Evolutionary conservation across 1,140 invertebrate species (phyloP).

Genomic region (Micrasema longulum): DNA sequence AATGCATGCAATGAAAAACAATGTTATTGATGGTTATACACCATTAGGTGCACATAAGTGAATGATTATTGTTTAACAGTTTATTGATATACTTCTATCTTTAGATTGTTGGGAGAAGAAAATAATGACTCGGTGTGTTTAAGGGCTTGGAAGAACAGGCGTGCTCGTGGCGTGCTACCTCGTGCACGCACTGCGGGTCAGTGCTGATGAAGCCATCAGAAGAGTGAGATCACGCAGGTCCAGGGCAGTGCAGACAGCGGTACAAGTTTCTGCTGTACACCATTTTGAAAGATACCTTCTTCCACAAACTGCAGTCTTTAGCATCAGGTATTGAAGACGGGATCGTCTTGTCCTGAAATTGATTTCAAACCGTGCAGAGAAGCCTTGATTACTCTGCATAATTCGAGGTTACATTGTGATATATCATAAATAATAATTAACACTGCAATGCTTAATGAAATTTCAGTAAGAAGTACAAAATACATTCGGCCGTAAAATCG

Average conservation of each 20-base stretch:
- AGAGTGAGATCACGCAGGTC: conserved; percentile 84
- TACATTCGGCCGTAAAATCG: too few relatives aligned
- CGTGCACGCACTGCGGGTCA: conserved; percentile 81
- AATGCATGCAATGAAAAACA: too few relatives aligned
- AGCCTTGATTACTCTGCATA: too few relatives aligned
- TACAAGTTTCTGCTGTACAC: conserved; percentile 84
- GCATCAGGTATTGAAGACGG: conserved; percentile 67
- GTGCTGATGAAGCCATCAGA: conserved; percentile 83
- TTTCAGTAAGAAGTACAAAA: too few relatives aligned
- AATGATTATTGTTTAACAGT: too few relatives aligned
- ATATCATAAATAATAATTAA: too few relatives aligned
- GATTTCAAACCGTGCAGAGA: neutral
- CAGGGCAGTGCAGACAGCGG: conserved; percentile 83
- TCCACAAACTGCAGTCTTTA: conserved; percentile 83
- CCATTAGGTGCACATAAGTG: too few relatives aligned
- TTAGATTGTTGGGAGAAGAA: too few relatives aligned
- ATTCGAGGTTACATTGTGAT: too few relatives aligned
- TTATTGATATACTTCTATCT: too few relatives aligned
- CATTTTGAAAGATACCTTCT: conserved; percentile 86
- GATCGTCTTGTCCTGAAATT: neutral
- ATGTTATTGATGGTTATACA: too few relatives aligned
- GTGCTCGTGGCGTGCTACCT: conserved; percentile 90
- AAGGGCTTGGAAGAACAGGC: conserved; percentile 85
- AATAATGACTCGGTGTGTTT: conserved; percentile 54
- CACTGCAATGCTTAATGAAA: too few relatives aligned